A percentile compares a stretch with the other conserved stretches of the same genome.
Conservation (phyloP, 2,797 vertebrate species). For the Chaetodon trifasciatus region DNA sequence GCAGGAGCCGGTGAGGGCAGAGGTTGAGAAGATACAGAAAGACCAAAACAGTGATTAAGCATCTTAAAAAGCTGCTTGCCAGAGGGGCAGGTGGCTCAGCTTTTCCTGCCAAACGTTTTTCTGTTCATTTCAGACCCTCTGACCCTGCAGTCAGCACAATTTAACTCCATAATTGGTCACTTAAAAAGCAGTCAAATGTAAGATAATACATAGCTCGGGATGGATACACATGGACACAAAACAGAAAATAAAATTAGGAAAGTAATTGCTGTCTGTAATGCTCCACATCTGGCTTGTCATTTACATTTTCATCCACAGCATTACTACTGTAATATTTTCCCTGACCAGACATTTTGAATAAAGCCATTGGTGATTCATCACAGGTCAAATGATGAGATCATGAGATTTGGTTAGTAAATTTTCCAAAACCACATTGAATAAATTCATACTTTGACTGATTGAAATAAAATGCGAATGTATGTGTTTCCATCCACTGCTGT, state of each 20-base stretch:
- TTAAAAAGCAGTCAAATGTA: slow-evolving; percentile 4
- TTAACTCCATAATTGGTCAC: not conserved
- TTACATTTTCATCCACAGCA: not conserved
- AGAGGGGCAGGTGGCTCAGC: not conserved
- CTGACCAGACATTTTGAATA: no score
- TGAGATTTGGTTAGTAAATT: not conserved
- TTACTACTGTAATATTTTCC: not conserved
- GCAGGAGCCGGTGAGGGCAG: not conserved
- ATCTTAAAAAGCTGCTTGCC: not conserved
- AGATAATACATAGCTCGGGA: not conserved
- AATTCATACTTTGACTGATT: no score
- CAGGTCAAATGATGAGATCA: not conserved
- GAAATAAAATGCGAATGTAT: no score
- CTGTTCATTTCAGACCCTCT: not conserved
- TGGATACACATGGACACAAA: not conserved
- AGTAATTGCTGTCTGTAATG: no score
- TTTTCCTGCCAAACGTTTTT: slow-evolving; percentile 8
- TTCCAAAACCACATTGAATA: not conserved
- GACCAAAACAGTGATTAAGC: not conserved
- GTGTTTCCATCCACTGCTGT: not conserved
- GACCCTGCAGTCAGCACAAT: slow-evolving; percentile 10
- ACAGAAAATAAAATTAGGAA: not conserved
- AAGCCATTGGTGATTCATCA: not conserved
- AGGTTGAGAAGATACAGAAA: not conserved
- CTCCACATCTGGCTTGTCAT: not conserved